phyloP scores from a whole-genome alignment of 2,797 vertebrate species.

The Rhinogobio ventralis region DNA sequence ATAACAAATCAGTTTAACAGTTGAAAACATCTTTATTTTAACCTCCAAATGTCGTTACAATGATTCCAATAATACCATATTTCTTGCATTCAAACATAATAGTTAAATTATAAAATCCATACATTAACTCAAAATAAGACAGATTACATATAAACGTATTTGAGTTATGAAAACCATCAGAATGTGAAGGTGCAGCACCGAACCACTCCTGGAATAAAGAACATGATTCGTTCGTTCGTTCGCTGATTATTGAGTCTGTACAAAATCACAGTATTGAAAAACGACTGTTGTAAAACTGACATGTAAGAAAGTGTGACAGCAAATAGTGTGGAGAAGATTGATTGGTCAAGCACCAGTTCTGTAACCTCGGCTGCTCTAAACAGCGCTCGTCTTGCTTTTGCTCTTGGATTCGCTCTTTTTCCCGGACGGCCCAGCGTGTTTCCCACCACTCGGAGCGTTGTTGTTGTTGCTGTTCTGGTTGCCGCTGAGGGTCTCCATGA shows the following conservation, averaged over 20 bases:
- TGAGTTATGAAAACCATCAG: not conserved
- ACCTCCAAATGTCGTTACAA: constrained; percentile 45
- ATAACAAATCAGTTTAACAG: not conserved
- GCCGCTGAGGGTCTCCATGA: constrained; percentile 94
- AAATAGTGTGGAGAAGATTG: no score
- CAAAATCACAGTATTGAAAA: constrained; percentile 56
- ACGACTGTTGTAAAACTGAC: constrained; percentile 18
- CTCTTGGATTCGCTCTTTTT: constrained; percentile 87
- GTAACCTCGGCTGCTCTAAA: constrained; percentile 58
- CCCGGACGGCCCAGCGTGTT: constrained; percentile 79
- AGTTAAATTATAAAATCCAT: constrained; percentile 62
- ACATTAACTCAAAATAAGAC: constrained; percentile 49
- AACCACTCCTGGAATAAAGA: not conserved
- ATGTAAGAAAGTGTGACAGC: not conserved
- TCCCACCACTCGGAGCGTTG: constrained; percentile 76
- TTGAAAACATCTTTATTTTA: constrained; percentile 54
- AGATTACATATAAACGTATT: constrained; percentile 65
- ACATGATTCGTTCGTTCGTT: not conserved
- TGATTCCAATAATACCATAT: constrained; percentile 27
- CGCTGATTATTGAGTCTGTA: constrained; percentile 22
- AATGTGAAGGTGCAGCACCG: not conserved
- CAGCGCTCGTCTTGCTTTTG: constrained; percentile 86
- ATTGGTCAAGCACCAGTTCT: not conserved
- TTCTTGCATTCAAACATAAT: constrained; percentile 66
- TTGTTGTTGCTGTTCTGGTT: constrained; percentile 94